Percentiles rank a stretch among this genome's conserved stretches.
These are phyloP conservation scores for Rostratula benghalensis DNA, from an alignment of 2,113 vertebrate genomes.

Conservation along the genomic window DNA sequence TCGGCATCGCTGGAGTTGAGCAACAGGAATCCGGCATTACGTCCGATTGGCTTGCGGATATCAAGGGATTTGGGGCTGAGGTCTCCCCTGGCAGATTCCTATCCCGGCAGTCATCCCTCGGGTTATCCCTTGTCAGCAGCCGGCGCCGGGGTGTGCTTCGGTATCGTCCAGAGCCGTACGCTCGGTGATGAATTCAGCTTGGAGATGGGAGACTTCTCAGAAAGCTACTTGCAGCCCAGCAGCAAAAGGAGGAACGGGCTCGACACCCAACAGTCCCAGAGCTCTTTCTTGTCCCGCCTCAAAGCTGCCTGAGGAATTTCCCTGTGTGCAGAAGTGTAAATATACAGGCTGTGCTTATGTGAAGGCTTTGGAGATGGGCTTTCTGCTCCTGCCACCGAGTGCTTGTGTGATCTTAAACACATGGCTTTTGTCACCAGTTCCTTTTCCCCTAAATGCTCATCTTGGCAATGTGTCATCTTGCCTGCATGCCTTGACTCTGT, in stretches of 20 bases:
- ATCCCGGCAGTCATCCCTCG: not conserved
- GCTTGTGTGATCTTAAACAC: not conserved
- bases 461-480: not conserved
- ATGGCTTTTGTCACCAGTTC: not conserved
- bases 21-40: not conserved
- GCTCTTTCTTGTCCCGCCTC: not conserved
- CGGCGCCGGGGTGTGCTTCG: not conserved
- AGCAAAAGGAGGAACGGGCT: not conserved
- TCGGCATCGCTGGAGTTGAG: not conserved
- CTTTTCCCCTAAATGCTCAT: not conserved
- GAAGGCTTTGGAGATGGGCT: not conserved
- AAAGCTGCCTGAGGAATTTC: not conserved
- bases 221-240: not conserved
- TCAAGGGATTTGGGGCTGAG: not conserved
- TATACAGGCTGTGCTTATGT: not conserved
- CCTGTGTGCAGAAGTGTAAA: not conserved
- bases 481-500: not conserved
- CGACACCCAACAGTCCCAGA: accelerated
- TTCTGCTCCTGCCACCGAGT: not conserved
- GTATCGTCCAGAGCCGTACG: too few relatives aligned
- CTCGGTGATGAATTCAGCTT: not conserved
- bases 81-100: not conserved
- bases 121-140: not conserved
- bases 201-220: not conserved
- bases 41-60: not conserved